phyloP scores from a whole-genome alignment of 2,113 vertebrate genomes.

The Bambusicola thoracicus region DNA sequence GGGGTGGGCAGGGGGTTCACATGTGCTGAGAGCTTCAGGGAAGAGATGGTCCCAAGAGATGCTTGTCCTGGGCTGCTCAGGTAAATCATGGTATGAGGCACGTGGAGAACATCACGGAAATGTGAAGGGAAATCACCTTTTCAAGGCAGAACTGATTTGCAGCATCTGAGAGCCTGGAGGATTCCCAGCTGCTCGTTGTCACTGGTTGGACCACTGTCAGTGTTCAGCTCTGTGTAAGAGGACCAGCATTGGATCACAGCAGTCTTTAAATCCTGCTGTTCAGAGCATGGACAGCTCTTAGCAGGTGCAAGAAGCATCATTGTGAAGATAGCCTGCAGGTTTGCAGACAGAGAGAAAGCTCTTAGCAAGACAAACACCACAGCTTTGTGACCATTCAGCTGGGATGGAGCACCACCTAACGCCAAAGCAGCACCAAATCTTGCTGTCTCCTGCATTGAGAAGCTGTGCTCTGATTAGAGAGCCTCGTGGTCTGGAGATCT shows the following conservation, averaged over 20 bases:
- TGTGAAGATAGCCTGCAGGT: background rate
- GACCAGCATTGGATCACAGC: background rate
- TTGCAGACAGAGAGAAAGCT: background rate
- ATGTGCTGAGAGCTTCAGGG: slow-evolving; percentile 26
- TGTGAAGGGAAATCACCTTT: background rate
- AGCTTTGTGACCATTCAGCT: background rate
- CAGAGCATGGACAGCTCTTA: background rate
- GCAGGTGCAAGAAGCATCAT: background rate
- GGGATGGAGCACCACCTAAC: slow-evolving; percentile 12
- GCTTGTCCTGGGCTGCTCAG: slow-evolving; percentile 8
- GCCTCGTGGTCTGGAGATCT: slow-evolving; percentile 29
- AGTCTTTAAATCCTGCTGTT: background rate
- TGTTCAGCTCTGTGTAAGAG: background rate
- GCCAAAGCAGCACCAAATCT: slow-evolving; percentile 19
- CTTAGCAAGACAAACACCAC: background rate
- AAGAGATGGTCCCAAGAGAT: slow-evolving; percentile 31
- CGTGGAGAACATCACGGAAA: background rate
- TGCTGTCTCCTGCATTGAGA: slow-evolving; percentile 22
- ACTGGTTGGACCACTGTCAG: background rate
- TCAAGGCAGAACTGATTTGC: background rate
- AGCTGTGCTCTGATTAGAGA: slow-evolving; percentile 22
- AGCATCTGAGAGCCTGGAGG: background rate
- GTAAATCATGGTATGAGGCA: slow-evolving; percentile 16
- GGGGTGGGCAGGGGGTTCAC: slow-evolving; percentile 24
- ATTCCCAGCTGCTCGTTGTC: background rate